Evolutionary conservation across 1,140 invertebrate genomes (phyloP), one percentile per base, ranked within the genome.

Genomic region (Drosophila bipectinata): DNA sequence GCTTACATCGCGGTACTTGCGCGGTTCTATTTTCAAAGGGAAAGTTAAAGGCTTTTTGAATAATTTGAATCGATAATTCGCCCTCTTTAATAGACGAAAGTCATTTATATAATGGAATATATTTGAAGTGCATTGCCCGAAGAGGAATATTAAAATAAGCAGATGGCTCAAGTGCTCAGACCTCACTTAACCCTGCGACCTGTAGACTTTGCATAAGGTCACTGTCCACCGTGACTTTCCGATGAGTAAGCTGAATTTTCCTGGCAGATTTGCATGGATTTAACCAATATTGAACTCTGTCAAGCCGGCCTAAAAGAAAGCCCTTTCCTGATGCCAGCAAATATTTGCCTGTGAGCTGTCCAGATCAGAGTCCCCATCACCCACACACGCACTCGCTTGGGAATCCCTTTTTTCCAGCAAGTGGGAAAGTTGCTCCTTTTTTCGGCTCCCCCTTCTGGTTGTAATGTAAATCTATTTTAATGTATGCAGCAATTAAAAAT

Each of bases 401-500:
- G 10, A 48, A 57, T 57, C 63, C 67, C 49, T 69, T 69, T 69
- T 67, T 57, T 68, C 0, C 6, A 63, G 39, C 41, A 12, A 37
- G 21, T 9, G 15, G 7, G 10, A 12, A 14, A 0, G 9, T 10
- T 49, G 32, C 64, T 56, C 41, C 18, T 32, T 72, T 66, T 54
- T 67, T 64, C 52, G 41, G 37, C 39, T 28, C 9, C n/a, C 71
- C 60, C 1, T 21, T 21, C 45, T 77, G 74, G 68, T 75, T 77
- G 68, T 75, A 68, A 82, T 76, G 63, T 75, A 87, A 88, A 87
- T 87, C 75, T 88, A 87, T 82, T 78, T 77, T 87, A 87, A 87
- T 87, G 45, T 88, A 87, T 88, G 79, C 83, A 88, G 76, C 83
- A 87, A 88, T 88, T 88, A 87, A 87, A 87, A 88, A 88, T 73